Percentiles rank a stretch among this genome's conserved stretches.
These are phyloP conservation scores for Aegotheles bennettii DNA, from an alignment of 2,113 vertebrate genomes.

Conservation along the genomic window DNA sequence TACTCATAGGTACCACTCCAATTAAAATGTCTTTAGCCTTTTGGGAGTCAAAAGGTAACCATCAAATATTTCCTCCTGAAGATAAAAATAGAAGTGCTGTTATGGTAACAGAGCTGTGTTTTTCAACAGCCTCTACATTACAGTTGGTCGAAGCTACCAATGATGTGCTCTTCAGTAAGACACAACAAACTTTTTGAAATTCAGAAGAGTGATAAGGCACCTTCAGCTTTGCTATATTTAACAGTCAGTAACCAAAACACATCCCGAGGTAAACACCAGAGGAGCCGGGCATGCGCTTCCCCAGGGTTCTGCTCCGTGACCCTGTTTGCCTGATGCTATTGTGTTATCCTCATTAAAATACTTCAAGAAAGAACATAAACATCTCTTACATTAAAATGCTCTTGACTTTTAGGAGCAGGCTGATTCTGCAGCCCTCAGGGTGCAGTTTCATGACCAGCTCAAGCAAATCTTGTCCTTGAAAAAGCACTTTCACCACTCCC, in stretches of 20 bases:
- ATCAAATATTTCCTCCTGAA: slow-evolving; percentile 14
- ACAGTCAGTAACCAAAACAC: background rate
- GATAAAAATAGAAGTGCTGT: slow-evolving; percentile 15
- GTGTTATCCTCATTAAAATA: background rate
- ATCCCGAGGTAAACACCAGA: background rate
- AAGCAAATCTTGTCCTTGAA: background rate
- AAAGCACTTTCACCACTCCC: background rate
- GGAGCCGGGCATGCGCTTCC: background rate
- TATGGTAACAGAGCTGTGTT: background rate
- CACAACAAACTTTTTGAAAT: slow-evolving; percentile 47
- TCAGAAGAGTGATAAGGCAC: background rate
- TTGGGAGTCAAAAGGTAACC: background rate
- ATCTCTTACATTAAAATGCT: background rate
- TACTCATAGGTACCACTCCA: background rate
- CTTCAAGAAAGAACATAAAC: slow-evolving; percentile 10
- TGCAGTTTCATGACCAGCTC: background rate
- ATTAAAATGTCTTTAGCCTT: background rate
- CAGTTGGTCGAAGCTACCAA: background rate
- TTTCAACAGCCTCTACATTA: background rate
- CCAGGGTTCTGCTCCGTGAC: background rate
- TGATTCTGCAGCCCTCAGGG: slow-evolving; percentile 10
- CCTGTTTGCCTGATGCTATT: background rate
- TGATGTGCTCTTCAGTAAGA: background rate
- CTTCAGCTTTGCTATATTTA: slow-evolving; percentile 37
- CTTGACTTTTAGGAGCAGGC: background rate